Base-by-base conservation (phyloP, 2,113 vertebrate genomes). In the Perca schrenkii region DNA sequence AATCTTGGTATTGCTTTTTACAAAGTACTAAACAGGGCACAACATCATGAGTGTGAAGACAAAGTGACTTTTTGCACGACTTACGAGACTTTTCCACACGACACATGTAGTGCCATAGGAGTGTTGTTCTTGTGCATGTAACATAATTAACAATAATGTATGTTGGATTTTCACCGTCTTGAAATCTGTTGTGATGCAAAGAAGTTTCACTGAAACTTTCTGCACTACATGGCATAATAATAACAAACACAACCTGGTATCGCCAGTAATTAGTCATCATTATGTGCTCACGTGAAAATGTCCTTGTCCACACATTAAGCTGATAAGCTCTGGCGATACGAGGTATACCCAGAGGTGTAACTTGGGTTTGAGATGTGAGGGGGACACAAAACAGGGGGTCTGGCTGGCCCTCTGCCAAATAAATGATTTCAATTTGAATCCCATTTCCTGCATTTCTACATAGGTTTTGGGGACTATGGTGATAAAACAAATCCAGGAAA, bases 281-380 rank as follows among this genome's bases (percentile, higher is more conserved):
- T 82, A 77, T 16, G 4, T 40, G 47, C 43, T 75, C 53, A 66
- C 64, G 74, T 74, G 56, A 64, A 63, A 46, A 50, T 53, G 31
- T 61, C 40, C 54, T 68, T 66, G 13, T 21, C 21, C 31, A 54
- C 49, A 31, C 6, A 22, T 58, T 4, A n/a, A 60, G 14, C 17
- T 40, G 14, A 47, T 43, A 52, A 8, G 11, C 22, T 66, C 16
- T 22, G 28, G 12, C 25, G 1, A 36, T 60, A 13, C 25, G 28
- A 49, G 7, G 14, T 52, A 31, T 12, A 16, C 11, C 34, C 34
- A 34, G 34, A 4, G 34, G 34, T 34, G 34, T 34, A 34, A 34
- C 34, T 34, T 34, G 4, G 34, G 34, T 34, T 34, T 6, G 34
- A 34, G 5, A 6, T 6, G 34, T 34, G 34, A 34, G 34, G 34